phyloP scores from a whole-genome alignment of 2,797 vertebrate species.

The Cyprinella venusta region DNA sequence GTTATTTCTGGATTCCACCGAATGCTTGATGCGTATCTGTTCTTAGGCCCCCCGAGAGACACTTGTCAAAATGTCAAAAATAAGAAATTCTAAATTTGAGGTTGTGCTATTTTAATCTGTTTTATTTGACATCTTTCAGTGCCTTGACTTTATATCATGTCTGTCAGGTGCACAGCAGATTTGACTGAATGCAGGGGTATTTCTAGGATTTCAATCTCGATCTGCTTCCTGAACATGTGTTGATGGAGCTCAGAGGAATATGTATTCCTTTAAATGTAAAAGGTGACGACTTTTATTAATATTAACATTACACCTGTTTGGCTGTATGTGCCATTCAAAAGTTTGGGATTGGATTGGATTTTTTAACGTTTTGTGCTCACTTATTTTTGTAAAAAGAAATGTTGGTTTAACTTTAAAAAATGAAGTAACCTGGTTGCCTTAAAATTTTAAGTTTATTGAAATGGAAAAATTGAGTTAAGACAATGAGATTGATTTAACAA shows the following conservation, averaged over 20 bases:
- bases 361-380: not conserved
- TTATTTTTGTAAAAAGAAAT: no score
- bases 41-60: not conserved
- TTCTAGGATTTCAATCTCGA: constrained; percentile 15
- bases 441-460: no score
- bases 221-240: not conserved
- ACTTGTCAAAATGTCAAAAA: constrained; percentile 10
- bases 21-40: constrained; percentile 35
- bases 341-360: not conserved
- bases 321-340: not conserved
- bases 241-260: not conserved
- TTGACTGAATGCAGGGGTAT: constrained; percentile 1
- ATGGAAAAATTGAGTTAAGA: no score
- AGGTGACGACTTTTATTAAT: not conserved
- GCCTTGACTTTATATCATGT: not conserved
- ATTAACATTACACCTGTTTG: constrained; percentile 10
- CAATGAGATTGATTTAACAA: no score
- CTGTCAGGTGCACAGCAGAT: not conserved
- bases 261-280: not conserved
- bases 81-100: not conserved
- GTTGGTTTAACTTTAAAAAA: no score
- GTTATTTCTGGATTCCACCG: constrained; percentile 35
- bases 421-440: no score
- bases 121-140: constrained; percentile 23
- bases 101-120: constrained; percentile 30